These are phyloP conservation scores for Salminus brasiliensis DNA, from an alignment of 2,113 vertebrate genomes.

Conservation along the genomic window DNA sequence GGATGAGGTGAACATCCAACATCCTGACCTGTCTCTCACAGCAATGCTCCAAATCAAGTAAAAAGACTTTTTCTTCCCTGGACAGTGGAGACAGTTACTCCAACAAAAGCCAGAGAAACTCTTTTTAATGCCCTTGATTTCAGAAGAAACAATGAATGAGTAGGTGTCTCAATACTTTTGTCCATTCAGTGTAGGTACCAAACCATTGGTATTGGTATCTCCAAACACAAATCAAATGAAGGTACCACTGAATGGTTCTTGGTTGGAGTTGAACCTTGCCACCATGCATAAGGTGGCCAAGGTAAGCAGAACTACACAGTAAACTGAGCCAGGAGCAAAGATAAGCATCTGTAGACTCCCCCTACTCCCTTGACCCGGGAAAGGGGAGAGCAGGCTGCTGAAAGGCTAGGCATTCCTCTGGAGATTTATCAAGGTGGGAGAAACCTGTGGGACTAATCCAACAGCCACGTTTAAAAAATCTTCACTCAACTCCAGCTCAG, in stretches of 20 bases:
- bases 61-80: no score
- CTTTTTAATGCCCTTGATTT: no score
- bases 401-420: constrained; percentile 67
- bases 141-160: no score
- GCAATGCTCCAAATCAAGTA: no score
- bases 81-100: no score
- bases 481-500: background rate
- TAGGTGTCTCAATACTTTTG: background rate
- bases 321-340: constrained; percentile 41
- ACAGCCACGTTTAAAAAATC: constrained; percentile 23
- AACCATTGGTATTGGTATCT: no score
- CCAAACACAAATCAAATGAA: background rate
- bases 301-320: constrained; percentile 31
- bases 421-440: constrained; percentile 63
- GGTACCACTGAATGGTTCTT: background rate
- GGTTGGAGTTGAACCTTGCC: constrained; percentile 26
- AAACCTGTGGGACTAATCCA: constrained; percentile 56
- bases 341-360: constrained; percentile 59
- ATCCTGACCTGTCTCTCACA: no score
- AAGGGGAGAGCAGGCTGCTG: constrained; percentile 57
- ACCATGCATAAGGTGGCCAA: constrained; percentile 39
- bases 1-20: no score
- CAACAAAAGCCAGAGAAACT: no score
- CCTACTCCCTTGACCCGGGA: constrained; percentile 21
- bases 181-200: no score